Evolutionary conservation across 2,797 vertebrate genomes (phyloP).

Genomic region (Molossus molossus): DNA sequence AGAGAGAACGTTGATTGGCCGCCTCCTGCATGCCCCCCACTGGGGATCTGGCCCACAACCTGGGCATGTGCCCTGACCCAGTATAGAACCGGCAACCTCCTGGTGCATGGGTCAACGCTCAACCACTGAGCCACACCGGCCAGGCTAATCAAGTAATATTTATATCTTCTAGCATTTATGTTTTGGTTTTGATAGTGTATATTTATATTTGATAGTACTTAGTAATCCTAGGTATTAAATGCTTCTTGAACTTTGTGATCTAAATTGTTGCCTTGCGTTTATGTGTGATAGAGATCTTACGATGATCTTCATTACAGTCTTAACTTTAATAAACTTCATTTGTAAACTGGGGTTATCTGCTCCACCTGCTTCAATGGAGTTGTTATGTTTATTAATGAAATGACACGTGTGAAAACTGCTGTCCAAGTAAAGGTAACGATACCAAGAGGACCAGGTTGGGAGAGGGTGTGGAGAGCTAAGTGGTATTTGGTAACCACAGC

Average conservation of each 20-base stretch:
- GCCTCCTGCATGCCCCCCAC: no score
- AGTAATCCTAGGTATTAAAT: constrained; percentile 23
- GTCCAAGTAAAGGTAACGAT: neutral
- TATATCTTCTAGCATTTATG: neutral
- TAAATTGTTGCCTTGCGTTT: neutral
- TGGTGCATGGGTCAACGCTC: no score
- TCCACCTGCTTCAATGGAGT: neutral
- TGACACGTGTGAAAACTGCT: neutral
- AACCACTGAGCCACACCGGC: no score
- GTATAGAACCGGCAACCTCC: no score
- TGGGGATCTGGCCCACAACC: no score
- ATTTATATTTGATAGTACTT: constrained; percentile 31
- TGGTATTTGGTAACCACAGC: no score
- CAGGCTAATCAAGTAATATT: neutral
- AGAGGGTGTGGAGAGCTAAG: neutral
- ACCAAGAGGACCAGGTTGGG: neutral
- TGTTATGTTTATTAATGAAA: constrained; percentile 1
- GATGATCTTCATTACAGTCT: neutral
- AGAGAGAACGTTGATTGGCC: no score
- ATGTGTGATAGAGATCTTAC: neutral
- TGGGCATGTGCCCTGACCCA: no score
- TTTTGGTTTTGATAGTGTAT: neutral
- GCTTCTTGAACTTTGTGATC: constrained; percentile 2
- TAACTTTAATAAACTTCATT: constrained; percentile 15
- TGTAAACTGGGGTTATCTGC: neutral